Evolutionary conservation across 2,797 vertebrate species (phyloP).

Genomic region (Tiaroga cobitis): DNA sequence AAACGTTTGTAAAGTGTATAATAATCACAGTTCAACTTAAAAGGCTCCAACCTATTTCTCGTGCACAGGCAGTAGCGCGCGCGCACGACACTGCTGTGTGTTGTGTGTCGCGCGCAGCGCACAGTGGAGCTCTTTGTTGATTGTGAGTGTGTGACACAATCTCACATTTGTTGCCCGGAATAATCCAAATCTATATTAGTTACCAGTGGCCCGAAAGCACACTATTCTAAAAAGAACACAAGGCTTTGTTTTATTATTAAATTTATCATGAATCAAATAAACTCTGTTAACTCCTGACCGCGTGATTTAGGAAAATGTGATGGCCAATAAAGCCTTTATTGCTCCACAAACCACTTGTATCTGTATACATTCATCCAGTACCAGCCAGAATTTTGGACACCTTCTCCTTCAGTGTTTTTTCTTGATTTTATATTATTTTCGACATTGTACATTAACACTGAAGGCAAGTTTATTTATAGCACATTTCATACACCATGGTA

Average conservation of each 20-base stretch:
- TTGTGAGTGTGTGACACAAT: slow-evolving; percentile 69
- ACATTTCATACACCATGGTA: too few species aligned
- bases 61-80: background rate
- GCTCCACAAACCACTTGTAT: background rate
- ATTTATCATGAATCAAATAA: background rate
- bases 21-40: background rate
- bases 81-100: slow-evolving; percentile 2
- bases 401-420: too few species aligned
- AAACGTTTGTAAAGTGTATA: background rate
- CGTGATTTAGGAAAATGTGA: background rate
- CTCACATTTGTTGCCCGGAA: slow-evolving; percentile 67
- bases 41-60: background rate
- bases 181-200: slow-evolving; percentile 61
- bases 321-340: background rate
- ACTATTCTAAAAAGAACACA: slow-evolving; percentile 24
- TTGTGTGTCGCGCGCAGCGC: slow-evolving; percentile 43
- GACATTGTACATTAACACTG: too few species aligned
- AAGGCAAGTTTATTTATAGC: too few species aligned
- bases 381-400: too few species aligned
- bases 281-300: background rate
- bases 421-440: too few species aligned
- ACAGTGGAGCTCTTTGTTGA: slow-evolving; percentile 76
- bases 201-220: slow-evolving; percentile 39
- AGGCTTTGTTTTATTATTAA: slow-evolving; percentile 15
- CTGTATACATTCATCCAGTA: background rate